phyloP scores from a whole-genome alignment of 2,797 vertebrate genomes.

The Spheniscus humboldti region DNA sequence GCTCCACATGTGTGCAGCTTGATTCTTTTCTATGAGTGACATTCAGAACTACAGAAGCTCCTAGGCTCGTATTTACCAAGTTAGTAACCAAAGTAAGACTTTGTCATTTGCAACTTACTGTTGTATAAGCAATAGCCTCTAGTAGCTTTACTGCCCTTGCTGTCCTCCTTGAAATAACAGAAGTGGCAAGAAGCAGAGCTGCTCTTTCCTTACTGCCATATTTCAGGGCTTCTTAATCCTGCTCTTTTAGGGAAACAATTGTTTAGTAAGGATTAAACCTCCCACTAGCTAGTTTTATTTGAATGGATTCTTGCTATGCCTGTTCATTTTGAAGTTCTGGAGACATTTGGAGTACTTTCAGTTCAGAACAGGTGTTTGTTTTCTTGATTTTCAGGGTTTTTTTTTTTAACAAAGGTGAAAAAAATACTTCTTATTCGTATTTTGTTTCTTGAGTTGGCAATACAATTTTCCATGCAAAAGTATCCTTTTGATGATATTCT shows the following conservation, averaged over 20 bases:
- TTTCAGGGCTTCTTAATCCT: not conserved
- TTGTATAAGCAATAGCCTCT: not conserved
- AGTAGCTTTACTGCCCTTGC: not conserved
- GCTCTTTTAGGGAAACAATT: not conserved
- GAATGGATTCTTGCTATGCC: not conserved
- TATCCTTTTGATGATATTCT: not conserved
- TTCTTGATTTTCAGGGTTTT: not conserved
- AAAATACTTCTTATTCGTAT: not conserved
- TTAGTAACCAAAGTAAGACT: not conserved
- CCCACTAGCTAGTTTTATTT: not conserved
- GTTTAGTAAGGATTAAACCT: not conserved
- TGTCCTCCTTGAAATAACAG: not conserved
- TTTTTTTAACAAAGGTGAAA: not conserved
- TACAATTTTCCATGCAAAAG: not conserved
- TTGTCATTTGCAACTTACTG: not conserved
- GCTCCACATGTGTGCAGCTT: not conserved
- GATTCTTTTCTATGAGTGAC: not conserved
- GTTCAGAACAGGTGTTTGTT: not conserved
- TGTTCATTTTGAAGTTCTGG: not conserved
- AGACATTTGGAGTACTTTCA: not conserved
- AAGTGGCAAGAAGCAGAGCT: not conserved
- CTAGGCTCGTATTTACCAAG: not conserved
- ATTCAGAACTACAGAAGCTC: not conserved
- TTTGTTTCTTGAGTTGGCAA: not conserved
- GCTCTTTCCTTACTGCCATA: not conserved